A percentile compares a stretch with the other conserved stretches of the same genome.
These are phyloP conservation scores for Pseudachorutes palmiensis DNA, from an alignment of 1,140 invertebrate genomes.

Conservation along the genomic window DNA sequence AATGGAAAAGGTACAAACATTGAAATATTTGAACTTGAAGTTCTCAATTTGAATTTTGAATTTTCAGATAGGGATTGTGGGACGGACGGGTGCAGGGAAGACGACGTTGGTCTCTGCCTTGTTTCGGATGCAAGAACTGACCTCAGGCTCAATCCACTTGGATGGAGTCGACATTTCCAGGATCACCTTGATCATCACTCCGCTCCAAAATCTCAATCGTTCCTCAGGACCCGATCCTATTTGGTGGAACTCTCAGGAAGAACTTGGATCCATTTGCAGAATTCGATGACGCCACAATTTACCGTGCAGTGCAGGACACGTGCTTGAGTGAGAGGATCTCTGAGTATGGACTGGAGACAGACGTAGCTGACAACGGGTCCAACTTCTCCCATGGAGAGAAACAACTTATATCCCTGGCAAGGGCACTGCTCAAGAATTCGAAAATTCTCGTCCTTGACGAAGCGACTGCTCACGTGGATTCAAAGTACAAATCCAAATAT, in stretches of 20 bases:
- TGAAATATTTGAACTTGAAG: no score
- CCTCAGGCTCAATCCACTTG: neutral
- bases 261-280: conserved; percentile 46
- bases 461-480: conserved; percentile 84
- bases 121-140: conserved; percentile 51
- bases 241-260: conserved; percentile 45
- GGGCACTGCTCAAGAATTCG: conserved; percentile 76
- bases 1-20: neutral
- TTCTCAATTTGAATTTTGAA: no score
- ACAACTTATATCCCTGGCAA: conserved; percentile 79
- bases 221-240: conserved; percentile 47
- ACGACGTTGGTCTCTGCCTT: conserved; percentile 65
- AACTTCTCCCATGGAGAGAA: conserved; percentile 70
- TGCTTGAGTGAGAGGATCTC: neutral
- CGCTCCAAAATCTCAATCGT: conserved; percentile 9
- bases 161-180: conserved; percentile 6
- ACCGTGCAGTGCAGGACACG: conserved; percentile 44
- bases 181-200: neutral
- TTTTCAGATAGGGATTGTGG: conserved; percentile 50
- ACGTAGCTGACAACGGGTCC: conserved; percentile 58
- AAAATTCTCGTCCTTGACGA: conserved; percentile 84
- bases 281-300: conserved; percentile 46
- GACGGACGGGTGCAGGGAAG: conserved; percentile 62
- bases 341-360: conserved; percentile 48
- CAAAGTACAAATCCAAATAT: no score